Evolutionary conservation across 2,113 vertebrate genomes (phyloP).

Genomic region (Probosciger aterrimus): DNA sequence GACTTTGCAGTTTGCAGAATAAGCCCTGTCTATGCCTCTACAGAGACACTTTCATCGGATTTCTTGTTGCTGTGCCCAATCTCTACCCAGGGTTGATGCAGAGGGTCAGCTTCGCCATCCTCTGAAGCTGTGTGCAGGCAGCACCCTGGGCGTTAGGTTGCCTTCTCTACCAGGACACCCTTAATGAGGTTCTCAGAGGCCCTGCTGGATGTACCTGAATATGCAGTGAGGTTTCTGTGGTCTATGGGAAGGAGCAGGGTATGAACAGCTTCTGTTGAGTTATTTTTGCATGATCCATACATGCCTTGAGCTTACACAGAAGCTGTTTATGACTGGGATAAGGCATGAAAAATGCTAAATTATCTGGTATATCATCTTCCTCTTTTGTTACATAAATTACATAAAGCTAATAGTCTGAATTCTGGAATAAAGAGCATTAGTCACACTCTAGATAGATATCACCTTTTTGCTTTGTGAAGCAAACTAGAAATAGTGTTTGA

Average conservation of each 20-base stretch:
- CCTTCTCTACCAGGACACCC: not conserved
- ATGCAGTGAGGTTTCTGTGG: not conserved
- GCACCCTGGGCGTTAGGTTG: not conserved
- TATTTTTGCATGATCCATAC: not conserved
- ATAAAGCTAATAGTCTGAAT: not conserved
- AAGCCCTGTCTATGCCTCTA: not conserved
- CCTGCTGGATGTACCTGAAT: not conserved
- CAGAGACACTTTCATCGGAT: rapidly evolving
- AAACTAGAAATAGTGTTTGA: not conserved
- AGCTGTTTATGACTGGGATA: not conserved
- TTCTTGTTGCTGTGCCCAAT: not conserved
- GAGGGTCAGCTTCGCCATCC: not conserved
- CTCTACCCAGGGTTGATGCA: rapidly evolving
- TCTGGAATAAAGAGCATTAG: not conserved
- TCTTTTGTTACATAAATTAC: not conserved
- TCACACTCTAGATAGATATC: not conserved
- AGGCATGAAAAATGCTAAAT: not conserved
- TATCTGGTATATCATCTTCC: not conserved
- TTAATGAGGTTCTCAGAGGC: not conserved
- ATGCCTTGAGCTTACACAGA: not conserved
- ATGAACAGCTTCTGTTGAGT: not conserved
- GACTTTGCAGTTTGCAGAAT: not conserved
- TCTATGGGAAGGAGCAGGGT: not conserved
- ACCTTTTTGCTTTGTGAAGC: not conserved
- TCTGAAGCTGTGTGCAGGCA: not conserved